Conservation (phyloP, 2,797 vertebrate genomes). For the Aeoliscus strigatus region DNA sequence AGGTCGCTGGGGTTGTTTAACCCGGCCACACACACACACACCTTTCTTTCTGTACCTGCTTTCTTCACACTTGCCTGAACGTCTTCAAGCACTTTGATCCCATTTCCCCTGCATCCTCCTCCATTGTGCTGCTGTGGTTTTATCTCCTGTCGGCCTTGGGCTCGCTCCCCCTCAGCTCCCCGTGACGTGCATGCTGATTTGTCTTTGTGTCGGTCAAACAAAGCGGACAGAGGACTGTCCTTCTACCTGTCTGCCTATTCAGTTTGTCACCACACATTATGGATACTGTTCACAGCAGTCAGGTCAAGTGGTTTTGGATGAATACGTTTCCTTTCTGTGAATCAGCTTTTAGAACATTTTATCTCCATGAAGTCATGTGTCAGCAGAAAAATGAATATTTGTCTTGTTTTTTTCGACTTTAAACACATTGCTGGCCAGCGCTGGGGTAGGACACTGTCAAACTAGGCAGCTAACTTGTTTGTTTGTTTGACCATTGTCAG, state of each 20-base stretch:
- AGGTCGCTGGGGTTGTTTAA: too few species aligned
- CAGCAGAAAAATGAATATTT: too few species aligned
- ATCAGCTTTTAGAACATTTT: too few species aligned
- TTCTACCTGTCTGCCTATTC: conserved; percentile 27
- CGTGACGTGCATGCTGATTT: conserved; percentile 11
- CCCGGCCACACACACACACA: neutral
- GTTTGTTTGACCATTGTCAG: conserved; percentile 32
- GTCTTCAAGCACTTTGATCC: conserved; percentile 1
- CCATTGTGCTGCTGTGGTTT: neutral
- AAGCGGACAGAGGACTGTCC: conserved; percentile 23
- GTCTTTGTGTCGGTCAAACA: conserved; percentile 32
- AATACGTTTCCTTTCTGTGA: too few species aligned
- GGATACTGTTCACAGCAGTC: conserved; percentile 21
- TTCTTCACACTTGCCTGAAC: conserved; percentile 18
- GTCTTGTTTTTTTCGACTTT: too few species aligned
- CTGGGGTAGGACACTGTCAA: too few species aligned
- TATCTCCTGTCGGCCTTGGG: conserved; percentile 5
- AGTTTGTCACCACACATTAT: conserved; percentile 52
- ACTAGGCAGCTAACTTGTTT: too few species aligned
- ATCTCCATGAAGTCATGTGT: too few species aligned
- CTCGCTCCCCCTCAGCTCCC: conserved; percentile 1
- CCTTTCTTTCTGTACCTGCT: conserved; percentile 1
- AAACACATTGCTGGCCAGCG: too few species aligned
- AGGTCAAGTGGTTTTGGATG: conserved; percentile 26
- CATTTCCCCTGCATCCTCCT: conserved; percentile 2